Percentiles rank a stretch among this genome's conserved stretches.
These are phyloP conservation scores for Catamblyrhynchus diadema DNA, from an alignment of 2,797 vertebrate species.

Conservation along the genomic window DNA sequence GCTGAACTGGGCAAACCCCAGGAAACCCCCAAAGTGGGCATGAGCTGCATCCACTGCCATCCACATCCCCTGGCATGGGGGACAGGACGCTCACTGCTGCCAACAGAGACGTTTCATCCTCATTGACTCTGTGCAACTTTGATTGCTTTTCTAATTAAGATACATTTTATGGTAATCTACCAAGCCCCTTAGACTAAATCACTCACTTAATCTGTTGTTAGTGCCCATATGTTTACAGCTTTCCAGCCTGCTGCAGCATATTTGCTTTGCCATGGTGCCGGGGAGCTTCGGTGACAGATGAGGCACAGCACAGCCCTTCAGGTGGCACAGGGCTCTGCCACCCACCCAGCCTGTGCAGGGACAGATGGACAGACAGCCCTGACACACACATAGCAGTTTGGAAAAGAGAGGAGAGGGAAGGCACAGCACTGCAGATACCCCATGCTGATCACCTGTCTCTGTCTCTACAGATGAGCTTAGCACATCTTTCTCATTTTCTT, in stretches of 20 bases:
- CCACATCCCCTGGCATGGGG: neutral
- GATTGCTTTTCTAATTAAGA: constrained; percentile 71
- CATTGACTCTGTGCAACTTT: neutral
- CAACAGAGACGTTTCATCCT: neutral
- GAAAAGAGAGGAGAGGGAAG: neutral
- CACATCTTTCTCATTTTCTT: neutral
- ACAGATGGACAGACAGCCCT: neutral
- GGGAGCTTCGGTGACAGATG: neutral
- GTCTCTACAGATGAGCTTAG: neutral
- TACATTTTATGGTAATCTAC: constrained; percentile 61
- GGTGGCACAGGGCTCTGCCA: neutral
- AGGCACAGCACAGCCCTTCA: neutral
- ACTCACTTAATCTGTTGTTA: constrained; percentile 65
- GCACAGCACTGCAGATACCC: neutral
- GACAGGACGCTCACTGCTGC: neutral
- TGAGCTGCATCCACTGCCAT: neutral
- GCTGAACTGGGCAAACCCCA: neutral
- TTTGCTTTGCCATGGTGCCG: neutral
- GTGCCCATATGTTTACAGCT: constrained; percentile 67
- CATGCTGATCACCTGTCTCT: neutral
- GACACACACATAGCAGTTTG: neutral
- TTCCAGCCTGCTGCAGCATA: constrained; percentile 42
- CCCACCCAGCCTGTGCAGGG: neutral
- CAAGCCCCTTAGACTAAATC: constrained; percentile 52
- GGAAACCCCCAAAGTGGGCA: neutral